A percentile compares a stretch with the other conserved stretches of the same genome.
phyloP scores from a whole-genome alignment of 2,797 vertebrate genomes.

The Schizopygopsis pylzovi region DNA sequence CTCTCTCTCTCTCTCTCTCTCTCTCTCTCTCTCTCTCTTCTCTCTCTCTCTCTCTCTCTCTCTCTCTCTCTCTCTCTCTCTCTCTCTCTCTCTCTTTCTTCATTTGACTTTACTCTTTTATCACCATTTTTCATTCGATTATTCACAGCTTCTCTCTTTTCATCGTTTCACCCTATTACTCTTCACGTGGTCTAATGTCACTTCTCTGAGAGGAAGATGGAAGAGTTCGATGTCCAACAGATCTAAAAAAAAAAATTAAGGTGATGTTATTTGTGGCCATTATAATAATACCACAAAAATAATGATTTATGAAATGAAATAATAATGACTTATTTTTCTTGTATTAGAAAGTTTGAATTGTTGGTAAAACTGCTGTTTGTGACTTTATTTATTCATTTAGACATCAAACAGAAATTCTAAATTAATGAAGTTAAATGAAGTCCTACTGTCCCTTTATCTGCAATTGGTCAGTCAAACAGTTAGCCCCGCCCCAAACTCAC shows the following conservation, averaged over 20 bases:
- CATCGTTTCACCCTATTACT: slow-evolving; percentile 9
- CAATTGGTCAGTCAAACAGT: not conserved
- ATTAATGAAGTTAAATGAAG: not conserved
- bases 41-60: not conserved
- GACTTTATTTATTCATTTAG: not conserved
- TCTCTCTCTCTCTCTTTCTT: not conserved
- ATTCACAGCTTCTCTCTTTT: slow-evolving; percentile 25
- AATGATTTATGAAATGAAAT: not conserved
- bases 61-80: not conserved
- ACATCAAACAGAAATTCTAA: not conserved
- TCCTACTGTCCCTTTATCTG: not conserved
- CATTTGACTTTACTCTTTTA: slow-evolving; percentile 8
- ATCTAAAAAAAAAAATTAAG: not conserved
- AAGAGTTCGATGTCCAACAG: not conserved
- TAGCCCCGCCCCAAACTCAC: slow-evolving; percentile 8
- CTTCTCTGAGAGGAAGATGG: not conserved
- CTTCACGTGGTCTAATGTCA: not conserved
- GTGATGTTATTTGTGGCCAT: not conserved
- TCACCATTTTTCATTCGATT: slow-evolving; percentile 20
- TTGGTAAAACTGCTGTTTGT: not conserved
- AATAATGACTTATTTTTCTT: too few species aligned
- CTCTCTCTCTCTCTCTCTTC: not conserved
- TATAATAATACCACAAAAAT: not conserved
- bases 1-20: not conserved
- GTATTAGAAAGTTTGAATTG: not conserved